These are phyloP conservation scores for Drosophila subquinaria DNA, from an alignment of 2,888 invertebrate species.

Conservation along the genomic window DNA sequence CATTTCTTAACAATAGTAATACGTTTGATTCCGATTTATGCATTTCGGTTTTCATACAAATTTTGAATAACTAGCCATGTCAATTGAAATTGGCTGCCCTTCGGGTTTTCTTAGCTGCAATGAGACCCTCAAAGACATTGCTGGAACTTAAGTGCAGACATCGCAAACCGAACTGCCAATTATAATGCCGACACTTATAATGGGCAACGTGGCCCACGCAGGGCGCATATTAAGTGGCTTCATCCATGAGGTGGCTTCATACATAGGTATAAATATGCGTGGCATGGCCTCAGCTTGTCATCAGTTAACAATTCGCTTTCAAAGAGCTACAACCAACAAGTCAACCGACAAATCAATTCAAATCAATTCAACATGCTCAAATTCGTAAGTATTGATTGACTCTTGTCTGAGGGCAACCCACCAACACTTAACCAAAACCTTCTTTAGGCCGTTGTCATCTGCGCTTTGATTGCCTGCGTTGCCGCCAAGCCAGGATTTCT, in stretches of 20 bases:
- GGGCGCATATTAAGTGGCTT: slow-evolving; percentile 62
- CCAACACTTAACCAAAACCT: slow-evolving; percentile 8
- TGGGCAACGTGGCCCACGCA: slow-evolving; percentile 45
- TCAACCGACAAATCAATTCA: slow-evolving; percentile 23
- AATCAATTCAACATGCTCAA: slow-evolving; percentile 66
- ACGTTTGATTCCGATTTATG: slow-evolving; percentile 11
- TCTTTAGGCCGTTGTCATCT: slow-evolving; percentile 70
- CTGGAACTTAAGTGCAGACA: slow-evolving; percentile 40
- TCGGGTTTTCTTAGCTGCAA: slow-evolving; percentile 60
- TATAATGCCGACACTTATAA: slow-evolving; percentile 68
- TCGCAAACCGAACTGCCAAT: slow-evolving; percentile 32
- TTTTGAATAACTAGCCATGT: slow-evolving; percentile 46
- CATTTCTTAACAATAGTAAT: slow-evolving; percentile 25
- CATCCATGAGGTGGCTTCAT: slow-evolving; percentile 4
- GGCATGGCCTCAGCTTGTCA: slow-evolving; percentile 42
- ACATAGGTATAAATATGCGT: slow-evolving; percentile 65
- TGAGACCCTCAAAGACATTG: slow-evolving; percentile 56
- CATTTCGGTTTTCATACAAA: slow-evolving; percentile 38
- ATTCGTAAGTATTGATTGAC: slow-evolving; percentile 65
- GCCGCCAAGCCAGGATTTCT: slow-evolving; percentile 72
- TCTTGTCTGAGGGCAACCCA: background rate
- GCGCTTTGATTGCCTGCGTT: slow-evolving; percentile 74
- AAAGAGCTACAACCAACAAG: slow-evolving; percentile 28
- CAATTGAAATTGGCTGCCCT: slow-evolving; percentile 67
- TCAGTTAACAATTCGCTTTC: slow-evolving; percentile 63